Evolutionary conservation across 2,797 vertebrate species (phyloP), one percentile per base, ranked within the genome.

Genomic region (Sardinella longiceps): DNA sequence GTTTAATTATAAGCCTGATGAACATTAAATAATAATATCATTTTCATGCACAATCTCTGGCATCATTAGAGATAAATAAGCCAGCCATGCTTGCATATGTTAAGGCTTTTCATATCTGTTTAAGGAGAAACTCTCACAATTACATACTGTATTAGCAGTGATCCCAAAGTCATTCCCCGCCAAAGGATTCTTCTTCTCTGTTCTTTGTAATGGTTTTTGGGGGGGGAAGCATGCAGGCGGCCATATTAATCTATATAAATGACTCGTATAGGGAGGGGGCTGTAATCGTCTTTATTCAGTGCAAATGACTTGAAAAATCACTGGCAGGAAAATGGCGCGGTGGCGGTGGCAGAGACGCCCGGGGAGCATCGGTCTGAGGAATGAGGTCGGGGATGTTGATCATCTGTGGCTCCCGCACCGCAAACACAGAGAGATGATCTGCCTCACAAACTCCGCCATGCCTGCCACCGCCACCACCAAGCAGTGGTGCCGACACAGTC

Each of bases 221-320:
- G 1, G 48, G 23, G 53, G n/a, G 3, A 11, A 85, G 7, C 33
- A 39, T 33, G 23, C 37, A 86, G 87, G 84, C 81, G 85, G 81
- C 58, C 53, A 53, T 84, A 85, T 83, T 90, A 88, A 92, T 91
- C 82, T 83, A 83, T 80, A 86, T 83, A 89, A 91, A 91, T 88
- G 70, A 89, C 88, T 89, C 85, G 80, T 88, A 33, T 86, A 88
- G 85, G 82, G 53, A 20, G 33, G 70, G 51, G 39, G 45, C 51
- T 56, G 81, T 90, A 89, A 92, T 91, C 90, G 84, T 87, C 87
- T 89, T 88, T 84, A 92, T 91, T 91, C 90, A 80, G 7, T 86
- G 81, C 87, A 90, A 92, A 90, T 89, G 80, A 86, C 85, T 80
- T 85, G 82, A 90, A 89, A 92, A 87, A 84, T 85, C 88, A 89